Percentiles rank a stretch among this genome's conserved stretches.
Conservation (phyloP, 2,888 invertebrate genomes). For the Cephus spinipes region DNA sequence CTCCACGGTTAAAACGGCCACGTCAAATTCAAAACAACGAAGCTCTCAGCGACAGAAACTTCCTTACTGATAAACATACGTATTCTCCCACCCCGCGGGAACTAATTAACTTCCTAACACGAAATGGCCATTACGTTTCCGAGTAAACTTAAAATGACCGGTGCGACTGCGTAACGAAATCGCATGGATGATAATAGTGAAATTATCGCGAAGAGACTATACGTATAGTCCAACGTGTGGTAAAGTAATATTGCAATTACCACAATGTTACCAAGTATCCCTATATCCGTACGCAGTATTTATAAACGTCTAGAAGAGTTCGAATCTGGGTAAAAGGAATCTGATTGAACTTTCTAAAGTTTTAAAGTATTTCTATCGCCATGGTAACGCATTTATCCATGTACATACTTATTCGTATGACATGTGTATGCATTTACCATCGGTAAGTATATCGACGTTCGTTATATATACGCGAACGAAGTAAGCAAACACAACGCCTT, state of each 20-base stretch:
- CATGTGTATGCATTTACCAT: too few relatives aligned
- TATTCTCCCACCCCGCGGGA: constrained; percentile 34
- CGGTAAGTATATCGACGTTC: background rate
- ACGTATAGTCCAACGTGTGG: background rate
- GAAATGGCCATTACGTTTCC: constrained; percentile 59
- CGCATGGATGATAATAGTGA: background rate
- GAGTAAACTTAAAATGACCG: constrained; percentile 1
- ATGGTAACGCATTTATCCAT: background rate
- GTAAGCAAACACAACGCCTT: constrained; percentile 5
- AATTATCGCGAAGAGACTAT: background rate
- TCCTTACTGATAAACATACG: constrained; percentile 33
- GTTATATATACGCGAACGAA: background rate
- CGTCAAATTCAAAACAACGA: constrained; percentile 43
- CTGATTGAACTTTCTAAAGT: background rate
- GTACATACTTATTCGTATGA: background rate
- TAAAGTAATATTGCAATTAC: too few relatives aligned
- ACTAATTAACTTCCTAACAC: constrained; percentile 64
- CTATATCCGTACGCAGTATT: background rate
- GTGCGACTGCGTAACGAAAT: background rate
- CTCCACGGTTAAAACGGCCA: background rate
- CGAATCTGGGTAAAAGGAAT: background rate
- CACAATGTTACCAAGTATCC: background rate
- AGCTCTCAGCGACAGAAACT: constrained; percentile 38
- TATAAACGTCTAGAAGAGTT: background rate
- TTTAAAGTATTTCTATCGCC: background rate